phyloP scores from a whole-genome alignment of 2,797 vertebrate species.

The Vireo griseus region DNA sequence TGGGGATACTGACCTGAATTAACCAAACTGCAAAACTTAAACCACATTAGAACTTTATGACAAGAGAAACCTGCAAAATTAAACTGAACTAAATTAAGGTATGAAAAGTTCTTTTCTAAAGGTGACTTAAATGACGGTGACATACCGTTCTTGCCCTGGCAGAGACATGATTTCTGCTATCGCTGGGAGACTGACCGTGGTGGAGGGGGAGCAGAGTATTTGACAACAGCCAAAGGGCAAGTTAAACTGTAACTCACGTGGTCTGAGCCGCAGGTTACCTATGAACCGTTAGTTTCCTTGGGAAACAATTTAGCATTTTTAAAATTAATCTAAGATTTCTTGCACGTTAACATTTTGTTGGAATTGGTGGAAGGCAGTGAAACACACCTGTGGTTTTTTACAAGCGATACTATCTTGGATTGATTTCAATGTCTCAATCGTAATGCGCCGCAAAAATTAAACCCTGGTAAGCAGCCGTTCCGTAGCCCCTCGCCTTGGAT shows the following conservation, averaged over 20 bases:
- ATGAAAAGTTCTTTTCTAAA: not conserved
- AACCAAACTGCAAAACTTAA: not conserved
- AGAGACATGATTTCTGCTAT: not conserved
- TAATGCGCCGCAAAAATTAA: not conserved
- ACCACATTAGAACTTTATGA: not conserved
- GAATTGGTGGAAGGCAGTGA: not conserved
- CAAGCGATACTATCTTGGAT: not conserved
- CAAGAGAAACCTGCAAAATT: not conserved
- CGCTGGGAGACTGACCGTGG: fast-evolving
- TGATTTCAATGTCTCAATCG: not conserved
- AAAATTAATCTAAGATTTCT: not conserved
- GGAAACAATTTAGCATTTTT: not conserved
- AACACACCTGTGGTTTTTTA: not conserved
- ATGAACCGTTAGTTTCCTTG: not conserved
- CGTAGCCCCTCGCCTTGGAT: fast-evolving
- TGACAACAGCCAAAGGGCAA: not conserved
- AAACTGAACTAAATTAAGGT: not conserved
- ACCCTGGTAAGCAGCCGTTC: fast-evolving
- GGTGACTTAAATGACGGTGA: not conserved
- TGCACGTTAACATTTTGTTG: not conserved
- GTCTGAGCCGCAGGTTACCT: not conserved
- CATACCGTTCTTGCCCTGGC: not conserved
- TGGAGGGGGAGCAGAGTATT: not conserved
- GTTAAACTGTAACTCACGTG: not conserved
- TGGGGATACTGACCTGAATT: not conserved